Percentiles rank a stretch among this genome's conserved stretches.
These are phyloP conservation scores for Tonatia bakeri DNA, from an alignment of 2,113 vertebrate species.

Conservation along the genomic window DNA sequence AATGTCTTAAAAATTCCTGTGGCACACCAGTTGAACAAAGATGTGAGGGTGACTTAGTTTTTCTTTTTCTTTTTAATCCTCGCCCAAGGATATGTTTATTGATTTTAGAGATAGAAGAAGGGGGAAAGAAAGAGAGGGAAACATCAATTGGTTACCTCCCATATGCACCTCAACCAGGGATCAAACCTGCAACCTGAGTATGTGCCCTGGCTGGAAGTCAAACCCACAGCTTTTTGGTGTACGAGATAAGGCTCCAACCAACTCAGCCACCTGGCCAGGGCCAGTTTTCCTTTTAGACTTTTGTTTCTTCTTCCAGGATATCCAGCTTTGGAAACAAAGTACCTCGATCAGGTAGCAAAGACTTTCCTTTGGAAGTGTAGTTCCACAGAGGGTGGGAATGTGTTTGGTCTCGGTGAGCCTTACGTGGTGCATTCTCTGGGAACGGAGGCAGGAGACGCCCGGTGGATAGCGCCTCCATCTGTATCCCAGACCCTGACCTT, in stretches of 20 bases:
- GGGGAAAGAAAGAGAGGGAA: no score
- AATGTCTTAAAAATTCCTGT: neutral
- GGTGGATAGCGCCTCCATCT: neutral
- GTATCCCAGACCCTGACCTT: conserved; percentile 10
- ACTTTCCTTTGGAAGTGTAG: conserved; percentile 77
- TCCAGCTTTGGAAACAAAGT: conserved; percentile 74
- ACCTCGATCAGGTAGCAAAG: conserved; percentile 79
- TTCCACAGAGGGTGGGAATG: conserved; percentile 73
- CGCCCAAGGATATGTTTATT: no score
- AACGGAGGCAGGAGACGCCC: conserved; percentile 69
- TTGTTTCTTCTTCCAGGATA: conserved; percentile 78
- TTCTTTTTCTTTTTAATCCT: no score
- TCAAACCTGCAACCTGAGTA: no score
- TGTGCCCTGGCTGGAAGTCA: no score
- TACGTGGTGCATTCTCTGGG: conserved; percentile 76
- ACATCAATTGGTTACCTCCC: no score
- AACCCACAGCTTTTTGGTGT: no score
- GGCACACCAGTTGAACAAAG: neutral
- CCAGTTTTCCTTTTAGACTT: conserved; percentile 80
- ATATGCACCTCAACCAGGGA: no score
- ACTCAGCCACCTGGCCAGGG: no score
- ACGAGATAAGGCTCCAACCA: no score
- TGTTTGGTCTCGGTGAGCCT: conserved; percentile 77
- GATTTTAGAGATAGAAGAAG: no score
- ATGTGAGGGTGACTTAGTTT: conserved; percentile 33